A percentile compares a stretch with the other conserved stretches of the same genome.
These are phyloP conservation scores for Paramuricea clavata DNA, from an alignment of 92 coral and sea anemone species.

Conservation along the genomic window DNA sequence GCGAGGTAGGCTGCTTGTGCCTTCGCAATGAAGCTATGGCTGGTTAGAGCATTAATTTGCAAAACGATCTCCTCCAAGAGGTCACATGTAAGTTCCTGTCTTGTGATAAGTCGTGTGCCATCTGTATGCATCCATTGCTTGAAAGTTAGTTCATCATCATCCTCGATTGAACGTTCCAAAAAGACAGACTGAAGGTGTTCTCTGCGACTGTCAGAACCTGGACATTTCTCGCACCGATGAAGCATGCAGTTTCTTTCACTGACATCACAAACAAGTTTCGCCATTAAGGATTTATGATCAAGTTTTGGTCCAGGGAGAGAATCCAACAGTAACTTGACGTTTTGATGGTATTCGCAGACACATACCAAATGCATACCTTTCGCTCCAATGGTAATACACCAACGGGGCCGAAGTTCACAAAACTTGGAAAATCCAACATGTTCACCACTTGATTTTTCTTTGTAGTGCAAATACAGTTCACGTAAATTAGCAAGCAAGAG, in stretches of 20 bases:
- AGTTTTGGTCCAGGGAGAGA: slow-evolving; percentile 20
- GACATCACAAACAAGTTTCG: slow-evolving; percentile 19
- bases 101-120: background rate
- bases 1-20: slow-evolving; percentile 25
- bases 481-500: slow-evolving; percentile 36
- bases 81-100: background rate
- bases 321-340: slow-evolving; percentile 31
- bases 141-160: slow-evolving; percentile 37
- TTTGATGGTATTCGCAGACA: slow-evolving; percentile 29
- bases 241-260: slow-evolving; percentile 31
- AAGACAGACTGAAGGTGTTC: slow-evolving; percentile 4
- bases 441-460: slow-evolving; percentile 26
- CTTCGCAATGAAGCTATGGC: too few relatives aligned
- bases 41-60: too few relatives aligned
- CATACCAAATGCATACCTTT: too few relatives aligned
- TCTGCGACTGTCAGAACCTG: slow-evolving; percentile 26
- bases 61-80: too few relatives aligned
- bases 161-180: too few relatives aligned
- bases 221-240: slow-evolving; percentile 42
- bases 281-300: slow-evolving; percentile 29
- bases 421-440: slow-evolving; percentile 39
- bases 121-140: slow-evolving; percentile 41
- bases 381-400: slow-evolving; percentile 50
- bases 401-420: slow-evolving; percentile 37
- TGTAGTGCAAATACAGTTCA: slow-evolving; percentile 43